Evolutionary conservation across 2,797 vertebrate species (phyloP), one percentile per base, ranked within the genome.

Genomic region (Hydrocynus forskahlii): DNA sequence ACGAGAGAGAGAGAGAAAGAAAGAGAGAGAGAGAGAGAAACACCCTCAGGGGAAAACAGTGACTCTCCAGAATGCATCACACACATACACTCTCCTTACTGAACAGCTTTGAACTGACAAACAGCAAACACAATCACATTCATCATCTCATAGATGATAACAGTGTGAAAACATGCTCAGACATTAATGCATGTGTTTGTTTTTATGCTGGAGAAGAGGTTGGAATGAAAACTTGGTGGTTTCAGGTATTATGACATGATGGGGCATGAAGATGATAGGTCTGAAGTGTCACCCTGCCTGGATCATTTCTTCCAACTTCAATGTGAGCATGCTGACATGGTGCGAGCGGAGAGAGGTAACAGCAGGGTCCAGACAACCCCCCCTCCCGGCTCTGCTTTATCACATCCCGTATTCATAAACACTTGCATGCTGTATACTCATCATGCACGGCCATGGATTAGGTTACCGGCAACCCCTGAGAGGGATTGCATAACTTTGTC

Each of bases 81-180:
- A 73, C 64, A 80, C 73, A 29, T 43, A 8, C 29, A 35, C 62
- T 60, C 35, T 64, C 35, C 69, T 74, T 55, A 12, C 43, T 29
- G 1, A 45, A 82, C 74, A 29, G 85, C 76, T 82, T 80, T 84
- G 62, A 84, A 86, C 57, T 75, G 85, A 79, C 70, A 78, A 78
- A 69, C 48, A 69, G 35, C 63, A 62, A 68, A 52, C 60, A 52
- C 29, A 57, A 74, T 78, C 25, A 1, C 62, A 57, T 75, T 75
- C 0, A 74, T 80, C 71, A 76, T 64, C 74, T 74, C 43, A 40
- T 25, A 25, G 52, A 38, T 1, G 16, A 35, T 48, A 55, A 63
- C 29, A 38, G 67, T 25, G 63, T 81, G 55, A 63, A 67, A 8
- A 5, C 25, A n/a, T 10, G 17, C 55, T 8, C 25, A 38, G 13